phyloP scores from a whole-genome alignment of 2,888 invertebrate genomes.

The Sipha maydis region DNA sequence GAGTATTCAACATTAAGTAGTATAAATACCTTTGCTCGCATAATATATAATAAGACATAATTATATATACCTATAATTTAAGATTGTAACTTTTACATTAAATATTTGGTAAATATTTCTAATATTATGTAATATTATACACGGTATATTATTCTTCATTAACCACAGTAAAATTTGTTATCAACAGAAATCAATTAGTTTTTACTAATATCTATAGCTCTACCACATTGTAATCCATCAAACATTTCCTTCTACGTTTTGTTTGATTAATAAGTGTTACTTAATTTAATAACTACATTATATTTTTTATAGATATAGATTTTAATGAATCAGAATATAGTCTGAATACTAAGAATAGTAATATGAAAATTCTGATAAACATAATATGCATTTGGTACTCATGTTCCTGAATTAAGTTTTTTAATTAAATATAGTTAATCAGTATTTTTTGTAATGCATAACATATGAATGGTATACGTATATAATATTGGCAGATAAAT shows the following conservation, averaged over 20 bases:
- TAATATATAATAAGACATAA: background rate
- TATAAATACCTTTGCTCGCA: background rate
- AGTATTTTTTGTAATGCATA: background rate
- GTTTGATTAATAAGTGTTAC: background rate
- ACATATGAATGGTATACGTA: no score
- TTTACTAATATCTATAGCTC: background rate
- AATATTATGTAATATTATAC: background rate
- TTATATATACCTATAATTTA: background rate
- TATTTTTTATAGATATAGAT: background rate
- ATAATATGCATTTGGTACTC: background rate
- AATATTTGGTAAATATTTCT: background rate
- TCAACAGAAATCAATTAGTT: background rate
- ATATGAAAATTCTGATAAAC: conserved; percentile 7
- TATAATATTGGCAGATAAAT: no score
- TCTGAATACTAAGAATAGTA: conserved; percentile 8
- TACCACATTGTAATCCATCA: background rate
- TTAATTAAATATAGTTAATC: background rate
- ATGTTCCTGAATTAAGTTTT: background rate
- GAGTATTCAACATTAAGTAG: background rate
- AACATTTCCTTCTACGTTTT: background rate
- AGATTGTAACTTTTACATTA: background rate
- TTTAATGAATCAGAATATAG: conserved; percentile 2
- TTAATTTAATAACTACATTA: background rate
- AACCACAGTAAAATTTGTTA: background rate
- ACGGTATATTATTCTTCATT: background rate